Conservation (phyloP, 2,797 vertebrate species). For the Acanthurus tractus region DNA sequence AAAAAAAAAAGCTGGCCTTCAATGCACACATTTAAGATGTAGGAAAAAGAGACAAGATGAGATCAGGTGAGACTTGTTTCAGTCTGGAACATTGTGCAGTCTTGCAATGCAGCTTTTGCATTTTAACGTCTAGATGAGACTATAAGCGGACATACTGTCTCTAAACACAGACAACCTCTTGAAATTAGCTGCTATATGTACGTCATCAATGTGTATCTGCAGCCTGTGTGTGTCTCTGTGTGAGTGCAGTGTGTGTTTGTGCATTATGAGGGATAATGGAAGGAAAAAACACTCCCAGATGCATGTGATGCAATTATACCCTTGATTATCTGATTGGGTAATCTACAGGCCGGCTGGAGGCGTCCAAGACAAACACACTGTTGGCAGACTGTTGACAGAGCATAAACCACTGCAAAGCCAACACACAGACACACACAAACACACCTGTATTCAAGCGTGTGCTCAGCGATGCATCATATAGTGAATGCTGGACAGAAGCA, state of each 20-base stretch:
- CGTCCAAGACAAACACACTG: slow-evolving; percentile 77
- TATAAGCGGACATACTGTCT: slow-evolving; percentile 28
- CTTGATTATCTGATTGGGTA: slow-evolving; percentile 82
- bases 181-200: slow-evolving; percentile 54
- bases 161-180: slow-evolving; percentile 41
- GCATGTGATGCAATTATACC: slow-evolving; percentile 79
- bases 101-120: slow-evolving; percentile 15
- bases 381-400: slow-evolving; percentile 70
- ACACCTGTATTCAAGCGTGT: slow-evolving; percentile 48
- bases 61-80: neutral
- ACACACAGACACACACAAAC: slow-evolving; percentile 28
- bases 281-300: slow-evolving; percentile 81
- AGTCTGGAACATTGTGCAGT: neutral
- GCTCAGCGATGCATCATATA: slow-evolving; percentile 39
- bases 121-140: slow-evolving; percentile 43
- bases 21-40: neutral
- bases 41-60: neutral
- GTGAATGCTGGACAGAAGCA: slow-evolving; percentile 27
- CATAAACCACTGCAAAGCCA: slow-evolving; percentile 52
- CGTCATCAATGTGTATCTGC: slow-evolving; percentile 58
- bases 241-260: slow-evolving; percentile 36
- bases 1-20: neutral
- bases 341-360: slow-evolving; percentile 73
- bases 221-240: slow-evolving; percentile 19
- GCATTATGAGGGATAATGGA: slow-evolving; percentile 74